Evolutionary conservation across 2,888 invertebrate species (phyloP).

Genomic region (Macaria liturata): DNA sequence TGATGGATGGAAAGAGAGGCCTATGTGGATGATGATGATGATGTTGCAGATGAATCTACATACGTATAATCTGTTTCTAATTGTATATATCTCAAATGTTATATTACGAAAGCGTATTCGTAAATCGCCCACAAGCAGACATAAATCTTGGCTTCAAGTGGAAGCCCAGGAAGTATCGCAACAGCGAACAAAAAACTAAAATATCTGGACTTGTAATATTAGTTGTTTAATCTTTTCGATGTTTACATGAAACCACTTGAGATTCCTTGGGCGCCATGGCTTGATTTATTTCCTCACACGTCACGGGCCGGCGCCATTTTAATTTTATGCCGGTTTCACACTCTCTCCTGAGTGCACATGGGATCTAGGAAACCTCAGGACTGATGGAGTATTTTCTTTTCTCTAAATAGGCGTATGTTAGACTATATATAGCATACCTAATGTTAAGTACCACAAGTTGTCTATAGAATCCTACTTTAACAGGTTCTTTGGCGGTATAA

Average conservation of each 20-base stretch:
- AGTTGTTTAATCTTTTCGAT: conserved; percentile 30
- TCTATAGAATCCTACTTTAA: too few relatives aligned
- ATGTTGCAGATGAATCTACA: too few relatives aligned
- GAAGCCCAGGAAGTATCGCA: conserved; percentile 20
- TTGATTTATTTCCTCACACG: conserved; percentile 37
- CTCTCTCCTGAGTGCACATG: too few relatives aligned
- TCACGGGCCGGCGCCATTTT: conserved; percentile 29
- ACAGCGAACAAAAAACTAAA: conserved; percentile 15
- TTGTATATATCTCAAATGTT: not conserved
- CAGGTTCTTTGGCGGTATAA: too few relatives aligned
- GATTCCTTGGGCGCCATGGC: conserved; percentile 42
- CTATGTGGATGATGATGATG: too few relatives aligned
- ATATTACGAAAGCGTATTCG: conserved; percentile 1
- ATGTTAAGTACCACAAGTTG: too few relatives aligned
- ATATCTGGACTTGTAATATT: not conserved
- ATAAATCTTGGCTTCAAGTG: conserved; percentile 11
- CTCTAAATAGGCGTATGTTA: too few relatives aligned
- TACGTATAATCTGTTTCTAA: too few relatives aligned
- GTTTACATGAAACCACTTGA: conserved; percentile 47
- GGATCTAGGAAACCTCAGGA: too few relatives aligned
- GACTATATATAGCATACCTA: too few relatives aligned
- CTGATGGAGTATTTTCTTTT: too few relatives aligned
- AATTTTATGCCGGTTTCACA: conserved; percentile 10
- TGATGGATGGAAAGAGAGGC: too few relatives aligned
- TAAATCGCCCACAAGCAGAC: conserved; percentile 4